A percentile compares a stretch with the other conserved stretches of the same genome.
Conservation (phyloP, 2,888 invertebrate genomes). For the Nesidiocoris tenuis region DNA sequence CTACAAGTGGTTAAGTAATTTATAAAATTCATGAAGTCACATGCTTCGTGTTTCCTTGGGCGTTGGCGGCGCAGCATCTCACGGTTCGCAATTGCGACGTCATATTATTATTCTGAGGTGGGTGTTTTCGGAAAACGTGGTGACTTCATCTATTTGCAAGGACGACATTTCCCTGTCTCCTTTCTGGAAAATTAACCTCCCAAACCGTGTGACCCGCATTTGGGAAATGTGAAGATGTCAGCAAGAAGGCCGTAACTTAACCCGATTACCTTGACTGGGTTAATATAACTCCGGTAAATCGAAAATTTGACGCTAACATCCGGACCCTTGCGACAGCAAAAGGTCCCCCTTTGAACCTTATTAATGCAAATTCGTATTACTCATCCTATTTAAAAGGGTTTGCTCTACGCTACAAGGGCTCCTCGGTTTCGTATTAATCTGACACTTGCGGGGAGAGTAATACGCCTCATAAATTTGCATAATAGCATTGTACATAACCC, state of each 20-base stretch:
- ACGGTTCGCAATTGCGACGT: too few relatives aligned
- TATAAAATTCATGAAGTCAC: too few relatives aligned
- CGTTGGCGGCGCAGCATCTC: too few relatives aligned
- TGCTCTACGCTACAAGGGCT: neutral
- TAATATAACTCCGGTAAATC: neutral
- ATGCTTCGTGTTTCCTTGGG: too few relatives aligned
- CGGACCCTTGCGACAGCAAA: neutral
- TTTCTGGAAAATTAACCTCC: neutral
- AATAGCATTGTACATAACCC: constrained; percentile 29
- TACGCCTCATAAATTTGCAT: constrained; percentile 24
- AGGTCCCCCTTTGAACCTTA: neutral
- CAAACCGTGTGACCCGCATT: neutral
- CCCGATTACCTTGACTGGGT: neutral
- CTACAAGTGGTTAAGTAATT: too few relatives aligned
- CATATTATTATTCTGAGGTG: too few relatives aligned
- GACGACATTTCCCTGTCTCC: too few relatives aligned
- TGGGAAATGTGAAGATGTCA: neutral
- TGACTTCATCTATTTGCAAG: too few relatives aligned
- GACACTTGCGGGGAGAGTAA: constrained; percentile 19
- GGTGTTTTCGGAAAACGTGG: too few relatives aligned
- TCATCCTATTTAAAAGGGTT: constrained; percentile 17
- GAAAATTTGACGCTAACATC: neutral
- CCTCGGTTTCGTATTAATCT: constrained; percentile 24
- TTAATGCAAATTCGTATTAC: neutral
- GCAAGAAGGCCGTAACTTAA: neutral